Percentiles rank a stretch among this genome's conserved stretches.
Conservation (phyloP, 1,140 invertebrate genomes). For the Ectropis grisescens region DNA sequence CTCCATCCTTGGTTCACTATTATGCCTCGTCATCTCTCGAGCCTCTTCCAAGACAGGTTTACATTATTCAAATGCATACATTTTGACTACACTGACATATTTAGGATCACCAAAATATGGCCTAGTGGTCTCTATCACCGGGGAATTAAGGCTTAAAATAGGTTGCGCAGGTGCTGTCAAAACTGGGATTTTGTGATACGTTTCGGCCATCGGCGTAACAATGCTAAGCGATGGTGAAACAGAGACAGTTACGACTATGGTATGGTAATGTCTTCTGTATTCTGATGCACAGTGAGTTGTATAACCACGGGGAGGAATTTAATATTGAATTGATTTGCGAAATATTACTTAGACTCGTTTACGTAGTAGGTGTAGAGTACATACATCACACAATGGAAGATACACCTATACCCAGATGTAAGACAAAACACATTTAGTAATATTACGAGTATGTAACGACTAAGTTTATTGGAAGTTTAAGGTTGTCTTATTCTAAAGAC, state of each 20-base stretch:
- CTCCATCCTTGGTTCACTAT: conserved; percentile 32
- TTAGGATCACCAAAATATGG: conserved; percentile 1
- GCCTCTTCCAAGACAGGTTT: conserved; percentile 46
- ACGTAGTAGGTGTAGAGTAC: too few relatives aligned
- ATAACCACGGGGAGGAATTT: background rate
- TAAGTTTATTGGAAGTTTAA: too few relatives aligned
- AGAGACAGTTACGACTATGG: conserved; percentile 15
- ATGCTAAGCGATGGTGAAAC: conserved; percentile 31
- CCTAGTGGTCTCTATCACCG: background rate
- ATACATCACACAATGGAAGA: too few relatives aligned
- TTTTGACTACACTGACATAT: conserved; percentile 15
- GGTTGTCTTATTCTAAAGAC: too few relatives aligned
- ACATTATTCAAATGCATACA: conserved; percentile 59
- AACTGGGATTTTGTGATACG: conserved; percentile 6
- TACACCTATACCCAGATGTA: too few relatives aligned
- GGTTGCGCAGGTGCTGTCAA: background rate
- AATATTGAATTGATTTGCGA: too few relatives aligned
- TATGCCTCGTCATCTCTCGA: conserved; percentile 56
- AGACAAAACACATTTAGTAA: too few relatives aligned
- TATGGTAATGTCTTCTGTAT: too few relatives aligned
- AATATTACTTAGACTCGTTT: background rate
- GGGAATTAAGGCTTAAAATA: conserved; percentile 10
- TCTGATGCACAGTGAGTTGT: background rate
- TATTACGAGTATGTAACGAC: too few relatives aligned
- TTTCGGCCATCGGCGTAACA: conserved; percentile 32